Conservation (phyloP, 1,140 invertebrate species). For the Pentalonia nigronervosa region DNA sequence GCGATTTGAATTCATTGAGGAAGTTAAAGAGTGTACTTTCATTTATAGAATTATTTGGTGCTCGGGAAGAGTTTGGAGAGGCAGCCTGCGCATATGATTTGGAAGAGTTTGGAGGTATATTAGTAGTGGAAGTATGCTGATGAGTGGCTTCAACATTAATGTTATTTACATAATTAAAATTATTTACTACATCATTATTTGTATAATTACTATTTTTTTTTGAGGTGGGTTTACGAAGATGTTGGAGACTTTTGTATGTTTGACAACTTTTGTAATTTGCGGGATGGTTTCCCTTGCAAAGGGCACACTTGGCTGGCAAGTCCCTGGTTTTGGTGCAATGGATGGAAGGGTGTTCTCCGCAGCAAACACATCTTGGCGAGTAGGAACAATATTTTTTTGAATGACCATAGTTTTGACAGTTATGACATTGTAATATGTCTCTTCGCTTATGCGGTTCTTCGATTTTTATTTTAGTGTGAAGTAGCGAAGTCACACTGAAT, state of each 20-base stretch:
- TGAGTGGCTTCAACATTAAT: constrained; percentile 19
- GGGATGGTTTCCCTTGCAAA: constrained; percentile 63
- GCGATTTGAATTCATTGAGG: constrained; percentile 18
- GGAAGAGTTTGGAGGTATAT: not conserved
- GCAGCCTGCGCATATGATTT: not conserved
- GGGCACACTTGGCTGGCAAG: constrained; percentile 62
- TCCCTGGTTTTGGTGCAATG: constrained; percentile 63
- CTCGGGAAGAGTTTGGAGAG: not conserved
- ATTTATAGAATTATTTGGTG: not conserved
- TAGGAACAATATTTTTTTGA: constrained; percentile 60
- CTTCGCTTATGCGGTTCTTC: constrained; percentile 62
- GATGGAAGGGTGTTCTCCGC: constrained; percentile 62
- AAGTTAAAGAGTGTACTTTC: not conserved
- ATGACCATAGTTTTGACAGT: constrained; percentile 64
- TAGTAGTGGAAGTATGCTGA: not conserved
- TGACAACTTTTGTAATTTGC: constrained; percentile 64
- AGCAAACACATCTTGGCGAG: constrained; percentile 63
- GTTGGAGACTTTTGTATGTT: constrained; percentile 33
- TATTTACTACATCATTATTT: not conserved
- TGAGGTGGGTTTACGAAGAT: not conserved
- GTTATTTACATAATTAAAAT: not conserved
- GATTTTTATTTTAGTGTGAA: constrained; percentile 61
- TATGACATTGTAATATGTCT: constrained; percentile 62
- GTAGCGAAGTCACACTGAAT: constrained; percentile 60
- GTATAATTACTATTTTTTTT: not conserved